These are phyloP conservation scores for Forbesichthys agassizii DNA, from an alignment of 2,113 vertebrate species.

Conservation along the genomic window DNA sequence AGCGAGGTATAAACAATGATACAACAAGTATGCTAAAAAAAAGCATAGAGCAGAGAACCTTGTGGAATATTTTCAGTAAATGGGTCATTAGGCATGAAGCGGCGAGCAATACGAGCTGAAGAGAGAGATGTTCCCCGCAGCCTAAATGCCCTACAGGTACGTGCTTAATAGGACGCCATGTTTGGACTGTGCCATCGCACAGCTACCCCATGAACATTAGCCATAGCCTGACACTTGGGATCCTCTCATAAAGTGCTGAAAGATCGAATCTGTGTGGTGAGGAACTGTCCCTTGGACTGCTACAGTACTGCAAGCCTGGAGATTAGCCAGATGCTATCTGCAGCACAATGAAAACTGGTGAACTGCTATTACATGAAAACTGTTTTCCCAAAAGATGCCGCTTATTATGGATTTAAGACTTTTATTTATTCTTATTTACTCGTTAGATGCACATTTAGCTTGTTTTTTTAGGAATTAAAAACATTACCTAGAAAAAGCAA, in stretches of 20 bases:
- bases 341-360: no score
- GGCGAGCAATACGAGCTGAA: constrained; percentile 35
- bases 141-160: constrained; percentile 53
- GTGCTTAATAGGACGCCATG: constrained; percentile 54
- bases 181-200: constrained; percentile 46
- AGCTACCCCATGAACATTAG: constrained; percentile 20
- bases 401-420: no score
- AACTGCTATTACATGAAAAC: no score
- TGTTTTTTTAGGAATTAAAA: no score
- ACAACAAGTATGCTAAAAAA: constrained; percentile 49
- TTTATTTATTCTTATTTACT: no score
- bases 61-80: constrained; percentile 45
- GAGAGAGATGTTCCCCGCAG: constrained; percentile 2
- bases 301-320: no score
- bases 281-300: not conserved
- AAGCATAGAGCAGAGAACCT: constrained; percentile 33
- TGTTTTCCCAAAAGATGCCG: no score
- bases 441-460: no score
- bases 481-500: no score
- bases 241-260: not conserved
- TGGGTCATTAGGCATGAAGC: constrained; percentile 55
- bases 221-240: constrained; percentile 3
- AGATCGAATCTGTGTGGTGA: not conserved
- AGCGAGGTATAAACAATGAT: constrained; percentile 42
- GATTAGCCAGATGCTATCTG: no score